These are phyloP conservation scores for Drosophila antonietae DNA, from an alignment of 2,888 invertebrate species.

Conservation along the genomic window DNA sequence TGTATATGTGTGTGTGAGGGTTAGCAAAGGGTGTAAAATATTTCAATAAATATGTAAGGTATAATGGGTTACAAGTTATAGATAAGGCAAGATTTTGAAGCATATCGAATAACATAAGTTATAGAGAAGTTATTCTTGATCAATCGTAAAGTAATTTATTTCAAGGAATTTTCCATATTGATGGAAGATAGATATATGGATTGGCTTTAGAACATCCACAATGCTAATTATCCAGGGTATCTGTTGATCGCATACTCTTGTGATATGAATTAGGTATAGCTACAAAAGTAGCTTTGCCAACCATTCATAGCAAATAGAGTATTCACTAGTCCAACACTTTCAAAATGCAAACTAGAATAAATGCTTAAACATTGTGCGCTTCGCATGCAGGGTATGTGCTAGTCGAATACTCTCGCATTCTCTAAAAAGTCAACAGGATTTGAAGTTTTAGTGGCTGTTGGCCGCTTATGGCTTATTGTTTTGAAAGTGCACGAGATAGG, in stretches of 20 bases:
- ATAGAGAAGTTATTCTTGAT: too few relatives aligned
- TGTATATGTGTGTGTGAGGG: too few relatives aligned
- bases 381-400: neutral
- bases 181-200: too few relatives aligned
- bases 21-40: neutral
- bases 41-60: neutral
- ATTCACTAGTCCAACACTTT: neutral
- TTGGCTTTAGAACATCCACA: too few relatives aligned
- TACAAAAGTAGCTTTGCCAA: neutral
- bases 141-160: too few relatives aligned
- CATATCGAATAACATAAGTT: too few relatives aligned
- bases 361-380: too few relatives aligned
- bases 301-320: neutral
- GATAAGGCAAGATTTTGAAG: too few relatives aligned
- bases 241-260: neutral
- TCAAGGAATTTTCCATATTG: too few relatives aligned
- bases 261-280: too few relatives aligned
- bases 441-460: constrained; percentile 1
- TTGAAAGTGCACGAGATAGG: neutral
- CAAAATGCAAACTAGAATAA: neutral
- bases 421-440: neutral
- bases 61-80: too few relatives aligned
- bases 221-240: neutral
- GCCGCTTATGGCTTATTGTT: constrained; percentile 44
- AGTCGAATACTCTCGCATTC: neutral